Base-by-base conservation (phyloP, 1,140 invertebrate genomes). In the Triops cancriformis region DNA sequence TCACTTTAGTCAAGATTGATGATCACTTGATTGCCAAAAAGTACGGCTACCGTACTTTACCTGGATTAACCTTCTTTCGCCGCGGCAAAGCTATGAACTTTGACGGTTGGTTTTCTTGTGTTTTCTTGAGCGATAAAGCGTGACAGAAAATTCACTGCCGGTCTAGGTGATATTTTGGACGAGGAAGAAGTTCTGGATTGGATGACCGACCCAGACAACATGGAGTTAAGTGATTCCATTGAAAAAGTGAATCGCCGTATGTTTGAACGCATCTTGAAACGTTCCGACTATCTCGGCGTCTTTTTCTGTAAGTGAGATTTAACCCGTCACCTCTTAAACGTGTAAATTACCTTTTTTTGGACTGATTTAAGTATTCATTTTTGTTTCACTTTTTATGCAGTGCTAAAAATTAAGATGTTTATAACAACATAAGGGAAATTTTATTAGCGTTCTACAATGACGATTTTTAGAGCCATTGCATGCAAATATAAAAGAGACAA, bases 1-100 rank as follows among this genome's bases (percentile, higher is more conserved):
- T 97, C 80, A 93, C 94, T 86, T 91, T 97, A 77, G 93, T 95
- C 0, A 94, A 96, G 86, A 94, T 94, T 86, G 90, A 89, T 81
- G 94, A 97, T 85, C 88, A 91, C 26, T 82, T 97, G 23, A 96
- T 98, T 93, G 94, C 95, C 1, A 97, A 97, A 84, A 97, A 97
- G 83, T 96, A 95, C 84, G 94, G 95, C 1, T 94, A 90, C 82
- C 88, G 94, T 80, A 92, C 94, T 83, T 93, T 93, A 37, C 94
- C 95, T 1, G 94, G 94, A 1, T 90, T 97, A 1, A 94, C 94
- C 12, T 96, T 95, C 82, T 97, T 97, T 86, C 88, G 94, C 43
- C 95, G 95, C 85, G 92, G 90, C 73, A 96, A 96, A 85, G 89
- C 90, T 73, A 94, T 96, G 12, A 95, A 95, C 83, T 97, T 96